Percentiles rank a stretch among this genome's conserved stretches.
Evolutionary conservation across 2,797 vertebrate species (phyloP).

Genomic region (Falco peregrinus): DNA sequence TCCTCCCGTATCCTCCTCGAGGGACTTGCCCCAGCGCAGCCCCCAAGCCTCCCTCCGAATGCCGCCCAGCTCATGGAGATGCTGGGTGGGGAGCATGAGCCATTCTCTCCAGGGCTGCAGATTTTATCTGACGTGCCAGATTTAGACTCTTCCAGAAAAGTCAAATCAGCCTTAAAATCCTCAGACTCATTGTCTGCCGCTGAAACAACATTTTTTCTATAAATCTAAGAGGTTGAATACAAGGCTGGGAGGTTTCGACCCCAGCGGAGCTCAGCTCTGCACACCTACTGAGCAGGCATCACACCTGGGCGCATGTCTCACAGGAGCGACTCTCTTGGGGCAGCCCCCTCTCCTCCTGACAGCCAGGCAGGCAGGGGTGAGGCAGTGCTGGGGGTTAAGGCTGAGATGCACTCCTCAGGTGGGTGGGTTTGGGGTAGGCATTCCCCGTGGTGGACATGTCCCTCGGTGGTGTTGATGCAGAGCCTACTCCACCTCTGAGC

Average conservation of each 20-base stretch:
- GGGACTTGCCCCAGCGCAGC: not conserved
- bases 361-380: not conserved
- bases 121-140: not conserved
- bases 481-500: not conserved
- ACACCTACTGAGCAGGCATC: accelerated
- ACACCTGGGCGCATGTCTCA: not conserved
- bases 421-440: not conserved
- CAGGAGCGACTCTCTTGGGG: not conserved
- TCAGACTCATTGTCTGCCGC: not conserved
- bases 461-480: not conserved
- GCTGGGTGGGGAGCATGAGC: not conserved
- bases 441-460: not conserved
- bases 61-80: not conserved
- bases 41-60: not conserved
- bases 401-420: not conserved
- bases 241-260: not conserved
- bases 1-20: not conserved
- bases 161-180: not conserved
- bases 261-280: not conserved
- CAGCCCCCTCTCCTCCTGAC: not conserved
- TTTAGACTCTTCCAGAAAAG: not conserved
- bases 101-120: not conserved
- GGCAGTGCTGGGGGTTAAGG: not conserved
- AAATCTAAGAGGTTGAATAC: not conserved
- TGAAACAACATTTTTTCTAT: not conserved